A percentile compares a stretch with the other conserved stretches of the same genome.
Evolutionary conservation across 2,113 vertebrate species (phyloP).

Genomic region (Prunella fulvescens): DNA sequence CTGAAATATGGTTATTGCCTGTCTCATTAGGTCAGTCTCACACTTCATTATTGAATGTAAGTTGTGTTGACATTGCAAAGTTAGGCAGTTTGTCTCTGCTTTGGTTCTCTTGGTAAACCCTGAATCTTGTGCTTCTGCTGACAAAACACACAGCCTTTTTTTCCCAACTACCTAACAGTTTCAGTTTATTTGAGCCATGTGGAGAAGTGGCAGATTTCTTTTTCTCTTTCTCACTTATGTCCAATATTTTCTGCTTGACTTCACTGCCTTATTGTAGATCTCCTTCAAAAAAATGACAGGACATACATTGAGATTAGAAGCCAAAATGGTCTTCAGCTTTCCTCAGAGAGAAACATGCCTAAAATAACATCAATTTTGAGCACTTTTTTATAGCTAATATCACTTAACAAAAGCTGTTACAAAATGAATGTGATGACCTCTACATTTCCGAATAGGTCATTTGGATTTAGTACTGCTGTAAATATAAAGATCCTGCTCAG

Average conservation of each 20-base stretch:
- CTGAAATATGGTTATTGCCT: background rate
- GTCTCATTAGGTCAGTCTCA: constrained; percentile 10
- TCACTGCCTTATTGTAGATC: background rate
- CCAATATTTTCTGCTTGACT: constrained; percentile 18
- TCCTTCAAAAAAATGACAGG: constrained; percentile 5
- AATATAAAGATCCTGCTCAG: background rate
- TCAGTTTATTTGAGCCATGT: background rate
- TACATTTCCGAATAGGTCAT: background rate
- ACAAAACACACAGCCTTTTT: background rate
- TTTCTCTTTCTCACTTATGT: background rate
- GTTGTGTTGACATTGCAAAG: background rate
- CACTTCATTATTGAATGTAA: background rate
- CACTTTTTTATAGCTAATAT: background rate
- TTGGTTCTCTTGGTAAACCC: background rate
- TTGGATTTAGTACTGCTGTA: constrained; percentile 1
- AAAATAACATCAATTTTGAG: background rate
- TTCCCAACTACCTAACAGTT: background rate
- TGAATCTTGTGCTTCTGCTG: background rate
- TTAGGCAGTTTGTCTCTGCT: background rate
- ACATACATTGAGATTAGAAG: background rate
- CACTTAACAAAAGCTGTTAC: constrained; percentile 8
- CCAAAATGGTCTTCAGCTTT: background rate
- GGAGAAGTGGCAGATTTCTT: background rate
- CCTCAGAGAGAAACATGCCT: background rate
- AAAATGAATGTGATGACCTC: background rate